Evolutionary conservation across 2,113 vertebrate genomes (phyloP), one percentile per base, ranked within the genome.

Genomic region (Bungarus multicinctus): DNA sequence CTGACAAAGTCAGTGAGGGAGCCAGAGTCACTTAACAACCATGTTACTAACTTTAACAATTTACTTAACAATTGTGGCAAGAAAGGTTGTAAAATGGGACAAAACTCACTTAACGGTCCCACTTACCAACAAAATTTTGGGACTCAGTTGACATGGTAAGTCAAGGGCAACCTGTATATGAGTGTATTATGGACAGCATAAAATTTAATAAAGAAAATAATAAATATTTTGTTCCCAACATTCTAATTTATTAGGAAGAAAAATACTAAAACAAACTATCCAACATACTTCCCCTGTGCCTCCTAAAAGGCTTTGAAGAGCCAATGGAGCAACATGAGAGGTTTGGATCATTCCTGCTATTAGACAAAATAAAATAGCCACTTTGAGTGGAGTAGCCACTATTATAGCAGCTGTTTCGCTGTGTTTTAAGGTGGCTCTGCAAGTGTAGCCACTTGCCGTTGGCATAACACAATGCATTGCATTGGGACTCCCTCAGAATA

Each of bases 181-280:
- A 22, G 54, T 55, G 54, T 22, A 20, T 55, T 55, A 55, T 22
- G 20, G 54, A 55, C 20, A 14, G 1, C 20, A 55, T 54, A 54
- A 54, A 54, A 54, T 54, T 54, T 54, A 54, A 54, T 54, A 54
- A 54, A 54, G 53, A 54, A 54, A 54, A 54, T 54, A 54, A 53
- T 14, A 58, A 25, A 8, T 92, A 91, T 90, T 54, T 87, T 90
- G 12, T 2, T 92, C 91, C 88, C 3, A 88, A 53, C 54, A 91
- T 89, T 91, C 27, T 93, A 93, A 3, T 58, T 92, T 88, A 50
- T 43, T 39, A 91, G 85, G 39, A 94, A 64, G 11, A 93, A 60
- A 53, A 25, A 43, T 54, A 16, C 60, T 91, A 86, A 94, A 94
- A n/a, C 55, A 54, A 3, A 23, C 22, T 53, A 69, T 90, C 30